These are phyloP conservation scores for Pyrochroa serraticornis DNA, from an alignment of 2,888 invertebrate species.

Conservation along the genomic window DNA sequence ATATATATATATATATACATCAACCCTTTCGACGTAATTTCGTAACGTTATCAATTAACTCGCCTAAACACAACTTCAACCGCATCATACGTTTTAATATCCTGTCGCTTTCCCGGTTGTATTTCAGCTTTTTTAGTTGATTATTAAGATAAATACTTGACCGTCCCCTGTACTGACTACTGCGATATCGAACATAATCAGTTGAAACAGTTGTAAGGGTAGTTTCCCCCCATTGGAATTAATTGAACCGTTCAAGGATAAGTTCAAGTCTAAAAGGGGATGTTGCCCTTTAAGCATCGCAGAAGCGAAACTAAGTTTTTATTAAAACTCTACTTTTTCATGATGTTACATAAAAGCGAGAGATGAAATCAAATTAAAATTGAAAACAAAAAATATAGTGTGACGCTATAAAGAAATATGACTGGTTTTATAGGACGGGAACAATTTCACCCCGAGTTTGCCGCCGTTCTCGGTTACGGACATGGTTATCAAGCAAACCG, in stretches of 20 bases:
- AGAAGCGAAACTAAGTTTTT: constrained; percentile 19
- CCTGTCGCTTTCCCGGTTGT: neutral
- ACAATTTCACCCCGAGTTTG: no score
- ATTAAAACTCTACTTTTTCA: constrained; percentile 8
- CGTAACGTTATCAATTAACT: constrained; percentile 23
- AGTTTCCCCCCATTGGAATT: constrained; percentile 17
- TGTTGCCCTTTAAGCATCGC: constrained; percentile 18
- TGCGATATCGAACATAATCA: constrained; percentile 23
- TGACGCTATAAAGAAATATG: no score
- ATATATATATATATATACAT: constrained; percentile 22
- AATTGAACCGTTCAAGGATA: constrained; percentile 30
- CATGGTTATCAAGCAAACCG: constrained; percentile 20
- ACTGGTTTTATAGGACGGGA: no score
- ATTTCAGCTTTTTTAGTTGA: constrained; percentile 1
- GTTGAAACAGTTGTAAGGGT: constrained; percentile 18
- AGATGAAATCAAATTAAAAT: no score
- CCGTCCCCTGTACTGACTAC: constrained; percentile 18
- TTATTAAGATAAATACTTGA: constrained; percentile 21
- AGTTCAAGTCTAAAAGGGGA: constrained; percentile 9
- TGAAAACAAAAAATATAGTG: no score
- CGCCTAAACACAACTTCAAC: constrained; percentile 12
- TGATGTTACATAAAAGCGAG: no score
- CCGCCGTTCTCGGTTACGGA: constrained; percentile 12
- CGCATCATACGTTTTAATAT: constrained; percentile 15
- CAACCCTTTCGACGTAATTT: constrained; percentile 20